Percentiles rank a stretch among this genome's conserved stretches.
Conservation (phyloP, 2,797 vertebrate species). For the Sebastes cheni region DNA sequence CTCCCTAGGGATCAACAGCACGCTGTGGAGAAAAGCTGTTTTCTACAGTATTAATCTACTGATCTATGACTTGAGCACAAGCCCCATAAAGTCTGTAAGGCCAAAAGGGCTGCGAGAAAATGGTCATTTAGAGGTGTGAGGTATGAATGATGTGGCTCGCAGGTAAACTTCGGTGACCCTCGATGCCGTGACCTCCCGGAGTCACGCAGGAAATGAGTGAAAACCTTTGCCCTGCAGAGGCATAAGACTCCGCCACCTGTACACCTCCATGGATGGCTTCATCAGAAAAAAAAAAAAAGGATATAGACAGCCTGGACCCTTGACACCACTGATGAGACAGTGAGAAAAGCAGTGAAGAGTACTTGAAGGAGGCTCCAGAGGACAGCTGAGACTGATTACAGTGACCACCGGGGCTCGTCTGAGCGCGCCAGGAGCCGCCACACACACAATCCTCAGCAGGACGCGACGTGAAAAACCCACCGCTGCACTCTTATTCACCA, state of each 20-base stretch:
- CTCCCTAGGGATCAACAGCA: slow-evolving; percentile 34
- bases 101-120: slow-evolving; percentile 16
- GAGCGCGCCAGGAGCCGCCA: neutral
- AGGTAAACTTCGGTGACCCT: slow-evolving; percentile 20
- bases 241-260: neutral
- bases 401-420: slow-evolving; percentile 20
- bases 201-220: slow-evolving; percentile 50
- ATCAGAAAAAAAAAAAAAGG: slow-evolving; percentile 4
- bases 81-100: slow-evolving; percentile 33
- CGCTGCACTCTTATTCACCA: slow-evolving; percentile 33
- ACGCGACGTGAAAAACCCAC: neutral
- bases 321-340: slow-evolving; percentile 26
- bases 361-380: slow-evolving; percentile 38
- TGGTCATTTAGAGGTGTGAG: slow-evolving; percentile 31
- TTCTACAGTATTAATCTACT: slow-evolving; percentile 59
- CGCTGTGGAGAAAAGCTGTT: slow-evolving; percentile 64
- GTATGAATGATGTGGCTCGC: slow-evolving; percentile 10
- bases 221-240: slow-evolving; percentile 33
- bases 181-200: slow-evolving; percentile 8
- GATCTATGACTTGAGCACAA: slow-evolving; percentile 67
- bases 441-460: neutral
- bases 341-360: slow-evolving; percentile 26
- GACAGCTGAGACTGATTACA: slow-evolving; percentile 50
- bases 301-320: slow-evolving; percentile 11
- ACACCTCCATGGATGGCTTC: slow-evolving; percentile 14